Evolutionary conservation across 2,888 invertebrate genomes (phyloP).

Genomic region (Lepetodrilus schrolli): DNA sequence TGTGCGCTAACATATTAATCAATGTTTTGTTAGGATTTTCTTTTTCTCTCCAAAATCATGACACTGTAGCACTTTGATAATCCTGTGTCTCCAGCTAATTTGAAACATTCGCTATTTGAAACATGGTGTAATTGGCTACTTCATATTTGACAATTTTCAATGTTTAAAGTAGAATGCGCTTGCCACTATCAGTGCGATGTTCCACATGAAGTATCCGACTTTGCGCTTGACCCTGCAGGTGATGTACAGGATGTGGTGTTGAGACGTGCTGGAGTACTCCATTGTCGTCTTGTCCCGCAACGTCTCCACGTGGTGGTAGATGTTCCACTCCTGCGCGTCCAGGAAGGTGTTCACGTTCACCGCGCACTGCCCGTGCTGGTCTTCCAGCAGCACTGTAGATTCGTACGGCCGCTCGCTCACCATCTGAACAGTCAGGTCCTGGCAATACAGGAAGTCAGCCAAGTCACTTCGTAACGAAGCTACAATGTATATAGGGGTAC

Average conservation of each 20-base stretch:
- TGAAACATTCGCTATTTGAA: no score
- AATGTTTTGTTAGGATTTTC: no score
- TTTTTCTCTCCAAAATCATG: no score
- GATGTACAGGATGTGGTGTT: constrained; percentile 59
- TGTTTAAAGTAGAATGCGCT: no score
- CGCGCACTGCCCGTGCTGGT: constrained; percentile 50
- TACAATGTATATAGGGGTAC: not conserved
- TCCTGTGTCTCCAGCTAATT: no score
- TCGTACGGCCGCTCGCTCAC: constrained; percentile 50
- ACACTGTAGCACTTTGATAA: no score
- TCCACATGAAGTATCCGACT: constrained; percentile 67
- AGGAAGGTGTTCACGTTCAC: constrained; percentile 57
- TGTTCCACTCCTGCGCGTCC: constrained; percentile 61
- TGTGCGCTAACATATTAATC: no score
- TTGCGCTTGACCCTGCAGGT: constrained; percentile 60
- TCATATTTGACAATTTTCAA: no score
- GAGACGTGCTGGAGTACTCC: constrained; percentile 57
- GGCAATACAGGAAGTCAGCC: no score
- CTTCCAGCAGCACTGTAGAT: constrained; percentile 56
- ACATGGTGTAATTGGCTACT: no score
- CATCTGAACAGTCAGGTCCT: constrained; percentile 59
- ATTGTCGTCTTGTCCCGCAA: constrained; percentile 51
- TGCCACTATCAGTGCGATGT: constrained; percentile 66
- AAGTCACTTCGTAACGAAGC: not conserved
- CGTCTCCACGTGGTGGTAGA: constrained; percentile 62